Percentiles rank a stretch among this genome's conserved stretches.
Evolutionary conservation across 1,140 invertebrate genomes (phyloP).

Genomic region (Maconellicoccus hirsutus): DNA sequence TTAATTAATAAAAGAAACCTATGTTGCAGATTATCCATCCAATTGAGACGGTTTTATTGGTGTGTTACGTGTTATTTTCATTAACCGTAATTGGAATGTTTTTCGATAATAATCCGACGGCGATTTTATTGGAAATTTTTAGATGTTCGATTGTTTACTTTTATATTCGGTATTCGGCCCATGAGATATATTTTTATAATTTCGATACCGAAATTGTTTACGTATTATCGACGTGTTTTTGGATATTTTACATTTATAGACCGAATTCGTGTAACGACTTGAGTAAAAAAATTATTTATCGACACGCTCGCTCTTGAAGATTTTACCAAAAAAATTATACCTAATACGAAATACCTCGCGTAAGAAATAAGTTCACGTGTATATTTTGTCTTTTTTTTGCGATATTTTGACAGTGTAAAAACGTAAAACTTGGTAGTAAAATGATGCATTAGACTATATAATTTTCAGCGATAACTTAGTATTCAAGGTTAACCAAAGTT

Average conservation of each 20-base stretch:
- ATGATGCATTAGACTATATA: too few relatives aligned
- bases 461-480: too few relatives aligned
- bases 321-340: too few relatives aligned
- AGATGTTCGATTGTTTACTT: conserved; percentile 36
- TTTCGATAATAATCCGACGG: conserved; percentile 46
- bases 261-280: not conserved
- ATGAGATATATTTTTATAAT: not conserved
- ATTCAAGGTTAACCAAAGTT: too few relatives aligned
- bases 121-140: conserved; percentile 41
- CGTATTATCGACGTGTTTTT: not conserved
- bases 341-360: too few relatives aligned
- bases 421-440: too few relatives aligned
- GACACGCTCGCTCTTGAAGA: not conserved
- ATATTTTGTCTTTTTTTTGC: too few relatives aligned
- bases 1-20: not conserved
- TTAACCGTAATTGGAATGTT: conserved; percentile 56
- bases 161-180: not conserved
- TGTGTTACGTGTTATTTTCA: conserved; percentile 50
- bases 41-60: conserved; percentile 41
- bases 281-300: not conserved
- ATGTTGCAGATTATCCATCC: conserved; percentile 45
- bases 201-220: not conserved
- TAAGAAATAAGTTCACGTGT: too few relatives aligned
- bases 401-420: too few relatives aligned
- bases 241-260: not conserved